Base-by-base conservation (phyloP, 2,888 invertebrate species). In the Phragmatobia fuliginosa region DNA sequence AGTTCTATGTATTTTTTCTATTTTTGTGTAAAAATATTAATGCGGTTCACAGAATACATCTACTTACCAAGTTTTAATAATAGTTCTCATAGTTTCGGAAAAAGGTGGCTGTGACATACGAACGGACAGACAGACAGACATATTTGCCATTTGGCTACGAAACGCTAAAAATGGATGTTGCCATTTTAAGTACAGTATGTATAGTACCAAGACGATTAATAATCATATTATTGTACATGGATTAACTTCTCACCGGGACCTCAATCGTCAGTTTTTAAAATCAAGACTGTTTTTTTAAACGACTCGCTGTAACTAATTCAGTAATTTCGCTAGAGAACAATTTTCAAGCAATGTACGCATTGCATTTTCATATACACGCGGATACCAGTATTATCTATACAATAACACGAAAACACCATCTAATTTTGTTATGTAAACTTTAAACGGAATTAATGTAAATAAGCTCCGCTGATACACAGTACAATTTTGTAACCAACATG, bases 401-500 rank as follows among this genome's bases (percentile, higher is more conserved):
- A 33, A 60, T 33, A 33, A 21, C 60, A 60, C 21, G 33, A 11
- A 33, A 32, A 60, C 21, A 33, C 33, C n/a, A 32, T 21, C 11
- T 62, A 18, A 28, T 21, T 38, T 41, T 7, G 62, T 28, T 31
- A 25, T 59, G 58, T 69, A 75, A 76, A 66, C 70, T 75, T 70
- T 56, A 41, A 62, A 62, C 66, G 59, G 72, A 72, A 74, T 67
- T 69, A 70, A 66, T 45, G 60, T 68, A 71, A 72, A 71, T 70
- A 67, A 73, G 60, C 70, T 36, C 41, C 62, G 67, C 72, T 45
- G 71, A 74, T 68, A 75, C 41, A 21, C 38, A 62, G 38, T 41
- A 74, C 65, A 61, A 75, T 76, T 81, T 75, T 70, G 77, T 74
- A 76, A 61, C 72, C 74, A 73, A 56, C 74, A 77, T 72, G 73